These are phyloP conservation scores for Dione vanillae DNA, from an alignment of 2,888 invertebrate genomes.

Conservation along the genomic window DNA sequence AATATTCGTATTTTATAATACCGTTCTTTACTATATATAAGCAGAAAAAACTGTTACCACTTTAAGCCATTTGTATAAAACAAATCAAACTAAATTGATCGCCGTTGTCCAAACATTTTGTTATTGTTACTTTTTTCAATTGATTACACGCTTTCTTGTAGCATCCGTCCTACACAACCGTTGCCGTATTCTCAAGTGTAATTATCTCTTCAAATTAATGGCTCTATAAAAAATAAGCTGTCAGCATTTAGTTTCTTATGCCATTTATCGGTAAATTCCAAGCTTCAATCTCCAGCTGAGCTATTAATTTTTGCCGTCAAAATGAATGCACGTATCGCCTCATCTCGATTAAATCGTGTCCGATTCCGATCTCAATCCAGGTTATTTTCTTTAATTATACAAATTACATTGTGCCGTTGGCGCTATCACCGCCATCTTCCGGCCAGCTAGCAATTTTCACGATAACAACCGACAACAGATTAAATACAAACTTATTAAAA, in stretches of 20 bases:
- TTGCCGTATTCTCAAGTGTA: conserved; percentile 4
- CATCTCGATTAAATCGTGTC: conserved; percentile 64
- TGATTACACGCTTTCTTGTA: conserved; percentile 14
- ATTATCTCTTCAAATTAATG: conserved; percentile 23
- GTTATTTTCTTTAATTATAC: conserved; percentile 80
- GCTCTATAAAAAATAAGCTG: conserved; percentile 25
- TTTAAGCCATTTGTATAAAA: conserved; percentile 2
- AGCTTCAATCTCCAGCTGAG: conserved; percentile 32
- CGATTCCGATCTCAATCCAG: conserved; percentile 69
- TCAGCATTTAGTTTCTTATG: conserved; percentile 32
- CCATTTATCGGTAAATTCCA: conserved; percentile 30
- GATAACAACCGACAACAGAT: conserved; percentile 71
- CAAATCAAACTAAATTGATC: conserved; percentile 10
- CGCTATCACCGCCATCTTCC: conserved; percentile 70
- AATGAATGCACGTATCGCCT: conserved; percentile 42
- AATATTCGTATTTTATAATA: background rate
- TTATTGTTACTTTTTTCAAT: conserved; percentile 8
- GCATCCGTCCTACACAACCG: conserved; percentile 6
- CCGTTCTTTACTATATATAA: background rate
- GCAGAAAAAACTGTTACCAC: background rate
- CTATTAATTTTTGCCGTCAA: conserved; percentile 44
- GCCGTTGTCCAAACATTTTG: background rate
- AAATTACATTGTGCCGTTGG: conserved; percentile 72
- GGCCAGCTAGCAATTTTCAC: conserved; percentile 71
- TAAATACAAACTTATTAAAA: conserved; percentile 76